Evolutionary conservation across 2,888 invertebrate species (phyloP).

Genomic region (Papilio protenor): DNA sequence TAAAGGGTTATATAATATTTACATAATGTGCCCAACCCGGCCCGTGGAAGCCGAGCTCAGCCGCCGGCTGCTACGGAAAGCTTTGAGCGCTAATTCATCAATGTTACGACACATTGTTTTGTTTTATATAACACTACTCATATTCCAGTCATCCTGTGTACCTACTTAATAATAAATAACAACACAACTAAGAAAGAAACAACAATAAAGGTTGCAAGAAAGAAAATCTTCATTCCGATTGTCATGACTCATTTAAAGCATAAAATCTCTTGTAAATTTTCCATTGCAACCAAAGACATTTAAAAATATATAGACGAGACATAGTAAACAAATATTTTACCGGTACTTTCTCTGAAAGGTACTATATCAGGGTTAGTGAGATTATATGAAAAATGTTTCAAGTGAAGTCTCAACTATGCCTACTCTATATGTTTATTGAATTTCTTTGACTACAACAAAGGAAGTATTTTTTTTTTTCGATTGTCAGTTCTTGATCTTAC

Average conservation of each 20-base stretch:
- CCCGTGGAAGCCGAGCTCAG: not conserved
- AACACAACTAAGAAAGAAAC: not conserved
- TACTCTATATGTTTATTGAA: too few species aligned
- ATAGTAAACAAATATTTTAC: too few species aligned
- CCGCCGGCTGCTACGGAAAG: conserved; percentile 2
- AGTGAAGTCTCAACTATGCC: too few species aligned
- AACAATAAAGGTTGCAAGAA: not conserved
- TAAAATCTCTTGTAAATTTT: too few species aligned
- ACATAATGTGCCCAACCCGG: not conserved
- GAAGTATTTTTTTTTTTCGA: not conserved
- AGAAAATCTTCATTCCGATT: too few species aligned
- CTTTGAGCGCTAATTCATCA: conserved; percentile 9
- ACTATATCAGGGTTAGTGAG: too few species aligned
- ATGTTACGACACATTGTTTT: conserved; percentile 16
- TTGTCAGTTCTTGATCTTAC: not conserved
- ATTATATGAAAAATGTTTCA: too few species aligned
- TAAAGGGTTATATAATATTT: conserved; percentile 19
- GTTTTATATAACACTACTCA: not conserved
- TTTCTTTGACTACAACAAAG: too few species aligned
- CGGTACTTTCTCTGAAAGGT: not conserved
- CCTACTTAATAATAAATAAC: not conserved
- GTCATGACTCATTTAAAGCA: too few species aligned
- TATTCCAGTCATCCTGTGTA: not conserved
- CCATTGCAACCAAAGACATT: too few species aligned
- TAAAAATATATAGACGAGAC: too few species aligned